phyloP scores from a whole-genome alignment of 2,888 invertebrate species.

The Pyrochroa serraticornis region DNA sequence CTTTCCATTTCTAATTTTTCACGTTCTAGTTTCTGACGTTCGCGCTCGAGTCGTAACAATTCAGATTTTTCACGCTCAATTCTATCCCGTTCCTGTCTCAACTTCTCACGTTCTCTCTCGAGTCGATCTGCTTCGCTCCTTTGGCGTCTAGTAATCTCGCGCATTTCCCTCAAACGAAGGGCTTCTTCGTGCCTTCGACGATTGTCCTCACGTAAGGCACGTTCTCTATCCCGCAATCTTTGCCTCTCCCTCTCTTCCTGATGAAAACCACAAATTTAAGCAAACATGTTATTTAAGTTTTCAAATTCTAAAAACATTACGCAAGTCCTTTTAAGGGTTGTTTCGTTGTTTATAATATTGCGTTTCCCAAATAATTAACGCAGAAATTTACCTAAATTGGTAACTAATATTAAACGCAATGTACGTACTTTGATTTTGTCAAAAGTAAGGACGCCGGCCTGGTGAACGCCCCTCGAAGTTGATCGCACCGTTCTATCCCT shows the following conservation, averaged over 20 bases:
- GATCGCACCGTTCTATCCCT: slow-evolving; percentile 5
- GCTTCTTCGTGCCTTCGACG: slow-evolving; percentile 80
- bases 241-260: slow-evolving; percentile 78
- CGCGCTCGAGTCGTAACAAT: slow-evolving; percentile 80
- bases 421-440: slow-evolving; percentile 74
- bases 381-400: no score
- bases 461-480: slow-evolving; percentile 33
- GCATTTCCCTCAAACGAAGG: slow-evolving; percentile 75
- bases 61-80: slow-evolving; percentile 90
- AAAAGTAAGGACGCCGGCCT: slow-evolving; percentile 73
- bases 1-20: slow-evolving; percentile 78
- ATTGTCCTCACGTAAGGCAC: slow-evolving; percentile 80
- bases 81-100: slow-evolving; percentile 82
- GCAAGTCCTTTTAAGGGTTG: no score
- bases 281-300: no score
- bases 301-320: no score
- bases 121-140: slow-evolving; percentile 84
- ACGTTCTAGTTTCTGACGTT: slow-evolving; percentile 71
- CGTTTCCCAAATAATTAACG: no score
- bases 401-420: slow-evolving; percentile 26
- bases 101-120: slow-evolving; percentile 79
- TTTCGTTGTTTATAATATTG: no score
- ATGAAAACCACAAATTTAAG: slow-evolving; percentile 20
- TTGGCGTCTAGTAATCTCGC: slow-evolving; percentile 71
- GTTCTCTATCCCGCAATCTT: slow-evolving; percentile 76